Conservation (phyloP, 2,888 invertebrate species). For the Folsomia manolachei region DNA sequence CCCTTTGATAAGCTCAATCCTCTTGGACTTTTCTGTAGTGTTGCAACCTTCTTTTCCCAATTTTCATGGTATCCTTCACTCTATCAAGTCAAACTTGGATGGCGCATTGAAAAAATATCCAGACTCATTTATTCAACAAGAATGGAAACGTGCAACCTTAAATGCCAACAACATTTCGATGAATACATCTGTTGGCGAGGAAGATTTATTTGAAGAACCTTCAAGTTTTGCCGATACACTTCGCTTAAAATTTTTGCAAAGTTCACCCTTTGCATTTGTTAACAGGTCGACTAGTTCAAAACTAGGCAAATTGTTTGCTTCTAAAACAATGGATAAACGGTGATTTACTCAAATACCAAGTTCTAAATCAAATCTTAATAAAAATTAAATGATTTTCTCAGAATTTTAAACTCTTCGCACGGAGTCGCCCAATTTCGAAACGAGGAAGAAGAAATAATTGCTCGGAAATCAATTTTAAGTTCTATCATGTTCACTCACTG, state of each 20-base stretch:
- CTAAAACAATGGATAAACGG: no score
- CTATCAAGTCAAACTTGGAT: constrained; percentile 38
- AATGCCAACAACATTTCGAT: neutral
- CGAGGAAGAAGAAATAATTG: constrained; percentile 30
- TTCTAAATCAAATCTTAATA: no score
- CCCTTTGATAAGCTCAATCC: constrained; percentile 40
- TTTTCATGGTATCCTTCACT: constrained; percentile 37
- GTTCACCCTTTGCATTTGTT: neutral
- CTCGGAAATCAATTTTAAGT: constrained; percentile 38
- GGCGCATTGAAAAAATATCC: constrained; percentile 34
- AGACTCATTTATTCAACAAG: constrained; percentile 22
- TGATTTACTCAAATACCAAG: no score
- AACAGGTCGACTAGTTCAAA: neutral
- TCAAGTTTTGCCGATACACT: neutral
- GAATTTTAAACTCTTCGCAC: no score
- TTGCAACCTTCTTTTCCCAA: constrained; percentile 46
- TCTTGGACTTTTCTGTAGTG: constrained; percentile 42
- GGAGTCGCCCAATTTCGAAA: no score
- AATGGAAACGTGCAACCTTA: constrained; percentile 22
- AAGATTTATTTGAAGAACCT: neutral
- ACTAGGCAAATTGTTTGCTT: neutral
- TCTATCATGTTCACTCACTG: constrained; percentile 47
- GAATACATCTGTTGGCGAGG: neutral
- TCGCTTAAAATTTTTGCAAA: neutral
- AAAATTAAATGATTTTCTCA: no score